Evolutionary conservation across 2,797 vertebrate species (phyloP).

Genomic region (Thripadectes ignobilis): DNA sequence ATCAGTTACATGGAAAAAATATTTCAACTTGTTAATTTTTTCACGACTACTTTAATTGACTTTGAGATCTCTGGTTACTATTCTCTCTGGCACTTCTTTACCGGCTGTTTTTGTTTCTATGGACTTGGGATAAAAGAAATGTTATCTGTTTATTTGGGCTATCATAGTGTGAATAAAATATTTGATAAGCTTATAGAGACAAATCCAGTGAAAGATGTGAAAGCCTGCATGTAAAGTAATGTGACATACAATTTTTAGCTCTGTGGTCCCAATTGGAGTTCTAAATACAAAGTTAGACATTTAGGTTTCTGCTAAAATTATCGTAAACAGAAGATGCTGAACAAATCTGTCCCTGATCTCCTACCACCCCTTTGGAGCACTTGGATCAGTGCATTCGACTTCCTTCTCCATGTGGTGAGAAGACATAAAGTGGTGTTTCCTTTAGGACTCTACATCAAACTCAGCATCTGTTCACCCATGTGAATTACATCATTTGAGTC

Average conservation of each 20-base stretch:
- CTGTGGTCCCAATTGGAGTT: neutral
- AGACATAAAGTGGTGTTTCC: neutral
- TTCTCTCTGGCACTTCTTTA: neutral
- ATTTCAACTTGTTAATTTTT: neutral
- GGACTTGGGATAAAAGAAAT: neutral
- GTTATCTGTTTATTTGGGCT: neutral
- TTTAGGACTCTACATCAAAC: neutral
- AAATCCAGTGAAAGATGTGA: neutral
- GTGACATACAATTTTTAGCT: neutral
- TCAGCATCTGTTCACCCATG: neutral
- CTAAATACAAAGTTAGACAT: neutral
- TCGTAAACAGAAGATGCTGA: neutral
- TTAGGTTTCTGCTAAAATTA: neutral
- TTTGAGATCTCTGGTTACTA: neutral
- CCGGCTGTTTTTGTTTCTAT: neutral
- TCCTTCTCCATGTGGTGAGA: neutral
- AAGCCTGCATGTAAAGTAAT: neutral
- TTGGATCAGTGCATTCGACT: neutral
- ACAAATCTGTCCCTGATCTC: neutral
- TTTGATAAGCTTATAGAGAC: neutral
- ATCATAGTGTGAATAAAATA: neutral
- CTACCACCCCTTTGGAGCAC: neutral
- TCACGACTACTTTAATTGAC: neutral
- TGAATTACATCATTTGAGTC: neutral
- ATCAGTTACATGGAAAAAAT: neutral